Conservation (phyloP, 2,888 invertebrate species). For the Rhingia campestris region DNA sequence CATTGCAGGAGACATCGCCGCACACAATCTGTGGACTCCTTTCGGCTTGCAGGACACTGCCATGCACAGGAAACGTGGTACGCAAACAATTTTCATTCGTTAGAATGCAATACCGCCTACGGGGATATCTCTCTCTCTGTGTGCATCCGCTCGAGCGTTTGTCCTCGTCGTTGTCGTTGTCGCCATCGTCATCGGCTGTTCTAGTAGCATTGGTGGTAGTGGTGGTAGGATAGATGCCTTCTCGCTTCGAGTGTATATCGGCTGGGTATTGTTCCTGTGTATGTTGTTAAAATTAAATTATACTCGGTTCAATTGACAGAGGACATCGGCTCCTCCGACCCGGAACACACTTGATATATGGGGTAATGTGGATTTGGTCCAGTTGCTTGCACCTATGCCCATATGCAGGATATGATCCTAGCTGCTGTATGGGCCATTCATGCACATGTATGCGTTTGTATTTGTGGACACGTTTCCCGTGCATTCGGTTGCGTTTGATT, state of each 20-base stretch:
- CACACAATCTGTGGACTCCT: slow-evolving; percentile 11
- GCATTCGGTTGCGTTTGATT: slow-evolving; percentile 62
- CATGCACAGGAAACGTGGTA: slow-evolving; percentile 59
- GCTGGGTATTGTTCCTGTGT: slow-evolving; percentile 50
- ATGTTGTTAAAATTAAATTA: slow-evolving; percentile 74
- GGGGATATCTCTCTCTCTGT: slow-evolving; percentile 55
- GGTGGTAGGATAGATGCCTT: too few species aligned
- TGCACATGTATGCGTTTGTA: slow-evolving; percentile 18
- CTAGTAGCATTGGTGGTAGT: too few species aligned
- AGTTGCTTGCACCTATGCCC: slow-evolving; percentile 70
- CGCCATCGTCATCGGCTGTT: slow-evolving; percentile 2
- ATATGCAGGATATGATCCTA: slow-evolving; percentile 65
- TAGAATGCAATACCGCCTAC: slow-evolving; percentile 66
- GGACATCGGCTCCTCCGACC: slow-evolving; percentile 74
- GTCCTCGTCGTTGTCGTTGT: slow-evolving; percentile 24
- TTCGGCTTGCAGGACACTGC: slow-evolving; percentile 4
- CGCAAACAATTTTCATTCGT: slow-evolving; percentile 71
- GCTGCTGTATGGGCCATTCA: slow-evolving; percentile 11
- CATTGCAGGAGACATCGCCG: slow-evolving; percentile 29
- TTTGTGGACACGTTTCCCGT: slow-evolving; percentile 3
- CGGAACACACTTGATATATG: slow-evolving; percentile 73
- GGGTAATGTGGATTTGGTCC: slow-evolving; percentile 73
- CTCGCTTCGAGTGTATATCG: too few species aligned
- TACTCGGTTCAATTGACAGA: slow-evolving; percentile 73
- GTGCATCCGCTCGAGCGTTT: slow-evolving; percentile 57